phyloP scores from a whole-genome alignment of 2,888 invertebrate genomes.

The Leptothorax acervorum region DNA sequence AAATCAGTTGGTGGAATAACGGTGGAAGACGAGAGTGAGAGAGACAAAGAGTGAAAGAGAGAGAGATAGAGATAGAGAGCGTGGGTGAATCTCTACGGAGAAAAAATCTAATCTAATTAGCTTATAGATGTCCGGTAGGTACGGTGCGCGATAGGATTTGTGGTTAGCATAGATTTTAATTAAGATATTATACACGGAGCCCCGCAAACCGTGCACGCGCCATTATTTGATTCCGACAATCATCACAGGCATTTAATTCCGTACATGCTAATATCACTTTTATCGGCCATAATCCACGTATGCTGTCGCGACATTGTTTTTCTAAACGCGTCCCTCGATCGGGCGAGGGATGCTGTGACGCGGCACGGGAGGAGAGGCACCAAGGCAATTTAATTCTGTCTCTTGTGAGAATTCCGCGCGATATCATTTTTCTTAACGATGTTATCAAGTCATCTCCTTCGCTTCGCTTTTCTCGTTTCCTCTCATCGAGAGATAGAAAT shows the following conservation, averaged over 20 bases:
- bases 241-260: conserved; percentile 55
- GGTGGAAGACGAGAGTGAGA: conserved; percentile 25
- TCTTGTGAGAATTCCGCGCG: conserved; percentile 49
- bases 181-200: conserved; percentile 77
- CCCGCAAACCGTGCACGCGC: conserved; percentile 72
- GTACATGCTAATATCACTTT: conserved; percentile 59
- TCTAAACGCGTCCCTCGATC: conserved; percentile 24
- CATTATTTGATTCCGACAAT: conserved; percentile 61
- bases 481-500: conserved; percentile 1
- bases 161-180: conserved; percentile 79
- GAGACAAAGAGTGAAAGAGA: conserved; percentile 42
- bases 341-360: neutral
- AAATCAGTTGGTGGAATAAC: conserved; percentile 11
- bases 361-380: conserved; percentile 59
- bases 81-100: conserved; percentile 69
- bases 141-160: conserved; percentile 74
- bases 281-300: conserved; percentile 16
- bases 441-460: conserved; percentile 42
- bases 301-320: conserved; percentile 34
- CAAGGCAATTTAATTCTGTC: conserved; percentile 47
- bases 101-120: conserved; percentile 80
- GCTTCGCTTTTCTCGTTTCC: neutral
- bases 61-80: conserved; percentile 32
- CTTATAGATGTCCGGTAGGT: conserved; percentile 74
- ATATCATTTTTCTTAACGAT: conserved; percentile 28